Base-by-base conservation (phyloP, 2,888 invertebrate species). In the Leucozona laternaria region DNA sequence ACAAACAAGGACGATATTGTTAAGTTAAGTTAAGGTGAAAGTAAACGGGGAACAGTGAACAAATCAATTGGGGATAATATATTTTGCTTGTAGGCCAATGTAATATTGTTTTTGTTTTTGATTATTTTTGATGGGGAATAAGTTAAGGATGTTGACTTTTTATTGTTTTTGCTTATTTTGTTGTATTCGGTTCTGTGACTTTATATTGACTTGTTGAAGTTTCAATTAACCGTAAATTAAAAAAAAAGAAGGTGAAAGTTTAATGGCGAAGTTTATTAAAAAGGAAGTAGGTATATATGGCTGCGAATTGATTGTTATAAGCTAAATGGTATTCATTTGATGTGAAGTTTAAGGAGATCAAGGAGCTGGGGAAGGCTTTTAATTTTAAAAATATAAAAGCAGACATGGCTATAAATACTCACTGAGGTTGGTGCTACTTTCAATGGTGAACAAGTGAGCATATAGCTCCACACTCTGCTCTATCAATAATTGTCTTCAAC, bases 51-150 rank as follows among this genome's bases (percentile, higher is more conserved):
- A 80, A 45, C 78, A 60, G 50, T 72, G 85, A 28, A 55, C 81
- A 78, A 86, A 86, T 86, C 86, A 86, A 82, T 82, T 48, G 82
- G 82, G 82, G 66, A 71, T 62, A 75, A 79, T 78, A 79, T 78
- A 66, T 53, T 73, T 82, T 71, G 82, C 71, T 86, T 86, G 53
- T 70, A 81, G 81, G 72, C 73, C 81, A 70, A 77, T 80, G 77
- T 85, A 75, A 86, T 57, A 17, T 79, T 13, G 11, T 22, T 58
- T 64, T 17, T 13, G 40, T 68, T 72, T 77, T 81, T 79, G 75
- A 79, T 86, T 86, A 82, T 78, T 86, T 86, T 81, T 57, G 58
- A 82, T 82, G 31, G 70, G 64, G 66, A 78, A 86, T 86, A 82
- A 86, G 82, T 71, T 64, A 79, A 79, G 81, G 86, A 79, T 75